Conservation (phyloP, 2,113 vertebrate species). For the Ptilorrhoa leucosticta region DNA sequence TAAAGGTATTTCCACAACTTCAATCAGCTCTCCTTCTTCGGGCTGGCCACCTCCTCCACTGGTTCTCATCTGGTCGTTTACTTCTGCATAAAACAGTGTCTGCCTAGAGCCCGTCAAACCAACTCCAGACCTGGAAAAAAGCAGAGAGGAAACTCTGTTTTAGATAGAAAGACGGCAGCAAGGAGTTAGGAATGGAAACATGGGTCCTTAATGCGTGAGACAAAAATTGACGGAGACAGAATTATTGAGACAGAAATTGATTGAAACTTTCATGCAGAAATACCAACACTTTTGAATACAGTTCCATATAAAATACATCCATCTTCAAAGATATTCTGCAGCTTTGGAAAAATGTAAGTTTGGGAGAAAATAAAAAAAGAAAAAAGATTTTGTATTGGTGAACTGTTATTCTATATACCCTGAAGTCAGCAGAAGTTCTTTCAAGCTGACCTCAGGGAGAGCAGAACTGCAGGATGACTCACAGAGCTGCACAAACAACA, state of each 20-base stretch:
- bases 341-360: neutral
- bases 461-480: neutral
- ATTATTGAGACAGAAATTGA: neutral
- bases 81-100: slow-evolving; percentile 88
- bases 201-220: neutral
- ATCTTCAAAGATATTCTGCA: neutral
- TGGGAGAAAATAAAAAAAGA: neutral
- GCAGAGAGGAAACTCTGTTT: neutral
- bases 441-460: neutral
- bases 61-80: slow-evolving; percentile 82
- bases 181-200: neutral
- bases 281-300: neutral
- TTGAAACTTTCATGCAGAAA: neutral
- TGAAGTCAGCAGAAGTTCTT: neutral
- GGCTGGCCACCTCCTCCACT: slow-evolving; percentile 80
- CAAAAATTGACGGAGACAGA: neutral
- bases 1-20: slow-evolving; percentile 86
- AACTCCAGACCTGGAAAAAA: slow-evolving; percentile 78
- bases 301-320: neutral
- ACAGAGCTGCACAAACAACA: neutral
- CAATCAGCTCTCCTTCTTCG: slow-evolving; percentile 85
- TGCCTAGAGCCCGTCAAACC: slow-evolving; percentile 84
- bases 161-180: neutral
- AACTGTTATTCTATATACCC: neutral
- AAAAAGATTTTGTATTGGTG: neutral